These are phyloP conservation scores for Ciconia nigra DNA, from an alignment of 2,797 vertebrate genomes.

Conservation along the genomic window DNA sequence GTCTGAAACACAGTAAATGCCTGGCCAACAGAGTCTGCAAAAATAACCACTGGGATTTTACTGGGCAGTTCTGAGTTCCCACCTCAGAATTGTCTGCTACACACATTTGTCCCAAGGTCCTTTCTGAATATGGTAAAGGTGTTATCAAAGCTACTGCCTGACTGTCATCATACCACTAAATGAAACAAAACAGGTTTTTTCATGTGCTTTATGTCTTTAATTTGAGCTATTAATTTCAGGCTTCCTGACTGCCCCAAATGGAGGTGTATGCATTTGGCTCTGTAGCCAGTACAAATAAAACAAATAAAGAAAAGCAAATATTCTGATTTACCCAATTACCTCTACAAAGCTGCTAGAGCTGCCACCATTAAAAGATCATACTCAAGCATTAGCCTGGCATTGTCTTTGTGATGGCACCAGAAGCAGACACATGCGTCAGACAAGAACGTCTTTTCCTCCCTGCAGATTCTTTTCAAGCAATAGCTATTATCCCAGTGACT, in stretches of 20 bases:
- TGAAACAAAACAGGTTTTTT: neutral
- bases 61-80: neutral
- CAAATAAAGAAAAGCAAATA: neutral
- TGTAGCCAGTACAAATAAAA: neutral
- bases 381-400: neutral
- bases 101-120: neutral
- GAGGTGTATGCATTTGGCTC: neutral
- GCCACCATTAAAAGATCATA: neutral
- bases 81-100: neutral
- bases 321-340: neutral
- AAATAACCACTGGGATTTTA: neutral
- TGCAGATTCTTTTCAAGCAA: slow-evolving; percentile 38
- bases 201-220: neutral
- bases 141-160: neutral
- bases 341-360: neutral
- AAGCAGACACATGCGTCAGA: slow-evolving; percentile 37
- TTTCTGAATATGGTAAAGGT: neutral
- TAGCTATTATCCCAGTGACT: slow-evolving; percentile 41
- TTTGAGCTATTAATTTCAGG: neutral
- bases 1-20: neutral
- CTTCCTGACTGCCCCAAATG: neutral
- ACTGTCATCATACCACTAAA: neutral
- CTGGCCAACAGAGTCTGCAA: neutral
- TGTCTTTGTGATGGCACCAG: slow-evolving; percentile 11
- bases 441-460: slow-evolving; percentile 9